Percentiles rank a stretch among this genome's conserved stretches.
phyloP scores from a whole-genome alignment of 2,113 vertebrate genomes.

The Micronisus gabar region DNA sequence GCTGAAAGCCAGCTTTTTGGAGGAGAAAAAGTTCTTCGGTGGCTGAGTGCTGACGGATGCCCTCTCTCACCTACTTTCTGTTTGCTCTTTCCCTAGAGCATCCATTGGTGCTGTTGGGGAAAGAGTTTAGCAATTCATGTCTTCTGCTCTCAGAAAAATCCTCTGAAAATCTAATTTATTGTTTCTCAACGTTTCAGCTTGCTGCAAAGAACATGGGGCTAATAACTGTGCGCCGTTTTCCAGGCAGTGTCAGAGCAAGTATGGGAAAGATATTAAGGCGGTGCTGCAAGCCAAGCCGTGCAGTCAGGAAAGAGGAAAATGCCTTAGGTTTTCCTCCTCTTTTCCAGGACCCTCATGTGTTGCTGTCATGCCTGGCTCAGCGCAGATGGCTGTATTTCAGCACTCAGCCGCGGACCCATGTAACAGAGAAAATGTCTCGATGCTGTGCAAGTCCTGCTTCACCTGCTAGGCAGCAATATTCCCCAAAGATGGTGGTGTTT shows the following conservation, averaged over 20 bases:
- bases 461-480: neutral
- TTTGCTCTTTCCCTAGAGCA: neutral
- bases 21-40: neutral
- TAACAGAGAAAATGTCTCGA: neutral
- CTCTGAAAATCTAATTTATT: neutral
- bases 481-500: neutral
- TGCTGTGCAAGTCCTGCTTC: neutral
- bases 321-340: neutral
- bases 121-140: accelerated
- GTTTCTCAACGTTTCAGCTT: neutral
- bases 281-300: neutral
- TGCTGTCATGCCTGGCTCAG: neutral
- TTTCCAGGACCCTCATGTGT: neutral
- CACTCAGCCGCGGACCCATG: accelerated
- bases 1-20: neutral
- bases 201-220: neutral
- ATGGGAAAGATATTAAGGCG: neutral
- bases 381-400: neutral
- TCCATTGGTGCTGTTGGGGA: neutral
- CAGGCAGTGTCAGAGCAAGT: neutral
- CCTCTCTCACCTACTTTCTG: neutral
- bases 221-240: accelerated
- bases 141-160: neutral
- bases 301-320: neutral
- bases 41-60: neutral